Evolutionary conservation across 2,888 invertebrate genomes (phyloP).

Genomic region (Eucriotettix oculatus): DNA sequence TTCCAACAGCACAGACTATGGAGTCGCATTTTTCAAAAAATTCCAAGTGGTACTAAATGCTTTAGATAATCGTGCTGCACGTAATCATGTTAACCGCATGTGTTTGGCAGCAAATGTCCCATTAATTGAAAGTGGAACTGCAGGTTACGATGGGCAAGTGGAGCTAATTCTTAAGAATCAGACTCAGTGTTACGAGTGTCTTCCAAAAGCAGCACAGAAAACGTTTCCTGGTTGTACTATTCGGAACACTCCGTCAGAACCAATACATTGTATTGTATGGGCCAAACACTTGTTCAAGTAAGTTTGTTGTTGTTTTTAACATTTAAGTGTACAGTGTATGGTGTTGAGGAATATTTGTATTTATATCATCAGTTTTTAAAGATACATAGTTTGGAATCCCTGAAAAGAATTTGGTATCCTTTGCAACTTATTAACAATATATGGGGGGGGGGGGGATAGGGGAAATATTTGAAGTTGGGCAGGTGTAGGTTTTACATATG

Average conservation of each 20-base stretch:
- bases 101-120: conserved; percentile 91
- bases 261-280: conserved; percentile 99
- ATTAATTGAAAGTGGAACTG: conserved; percentile 90
- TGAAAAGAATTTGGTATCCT: no score
- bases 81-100: conserved; percentile 98
- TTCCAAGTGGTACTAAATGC: conserved; percentile 92
- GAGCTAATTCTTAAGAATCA: conserved; percentile 69
- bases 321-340: no score
- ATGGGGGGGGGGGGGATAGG: no score
- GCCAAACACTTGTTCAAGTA: conserved; percentile 96
- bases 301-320: conserved; percentile 20
- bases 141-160: conserved; percentile 95
- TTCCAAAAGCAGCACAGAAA: conserved; percentile 78
- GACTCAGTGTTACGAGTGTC: conserved; percentile 95
- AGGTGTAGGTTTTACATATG: no score
- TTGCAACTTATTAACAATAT: no score
- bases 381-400: no score
- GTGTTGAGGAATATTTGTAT: no score
- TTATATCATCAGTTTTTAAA: no score
- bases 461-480: no score
- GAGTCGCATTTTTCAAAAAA: conserved; percentile 76
- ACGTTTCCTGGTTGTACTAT: conserved; percentile 97
- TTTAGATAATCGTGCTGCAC: conserved; percentile 86
- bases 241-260: conserved; percentile 95
- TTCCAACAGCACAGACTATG: conserved; percentile 65